Percentiles rank a stretch among this genome's conserved stretches.
These are phyloP conservation scores for Magallana angulata DNA, from an alignment of 1,140 invertebrate genomes.

Conservation along the genomic window DNA sequence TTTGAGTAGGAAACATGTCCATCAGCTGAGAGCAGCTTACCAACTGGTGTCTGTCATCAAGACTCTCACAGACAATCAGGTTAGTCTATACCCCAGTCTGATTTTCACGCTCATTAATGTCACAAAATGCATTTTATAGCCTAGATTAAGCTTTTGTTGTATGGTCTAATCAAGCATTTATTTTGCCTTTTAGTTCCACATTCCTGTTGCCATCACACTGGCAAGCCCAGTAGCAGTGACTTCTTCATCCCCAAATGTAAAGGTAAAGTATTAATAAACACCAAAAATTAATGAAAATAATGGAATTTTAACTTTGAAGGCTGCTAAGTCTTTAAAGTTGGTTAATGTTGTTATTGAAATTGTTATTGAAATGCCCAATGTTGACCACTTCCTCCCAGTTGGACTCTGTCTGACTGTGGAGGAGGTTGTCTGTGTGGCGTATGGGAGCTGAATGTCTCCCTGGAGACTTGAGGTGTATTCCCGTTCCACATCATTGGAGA, in stretches of 20 bases:
- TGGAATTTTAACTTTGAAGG: too few species aligned
- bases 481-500: conserved; percentile 55
- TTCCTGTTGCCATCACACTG: conserved; percentile 89
- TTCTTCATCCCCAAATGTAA: conserved; percentile 85
- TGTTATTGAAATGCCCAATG: not conserved
- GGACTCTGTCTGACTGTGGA: conserved; percentile 31
- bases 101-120: too few species aligned
- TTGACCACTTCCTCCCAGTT: not conserved
- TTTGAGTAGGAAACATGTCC: conserved; percentile 92
- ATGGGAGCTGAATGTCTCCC: conserved; percentile 55
- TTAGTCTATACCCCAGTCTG: conserved; percentile 63
- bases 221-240: conserved; percentile 87
- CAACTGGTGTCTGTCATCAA: conserved; percentile 89
- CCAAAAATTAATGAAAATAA: not conserved
- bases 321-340: too few species aligned
- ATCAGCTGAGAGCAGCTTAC: conserved; percentile 89
- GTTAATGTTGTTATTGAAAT: not conserved
- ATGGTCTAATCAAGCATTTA: not conserved
- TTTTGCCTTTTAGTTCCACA: conserved; percentile 79
- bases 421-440: conserved; percentile 48
- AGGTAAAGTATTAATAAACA: conserved; percentile 73
- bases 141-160: too few species aligned
- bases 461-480: conserved; percentile 56
- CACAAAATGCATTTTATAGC: not conserved
- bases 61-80: conserved; percentile 85